A percentile compares a stretch with the other conserved stretches of the same genome.
These are phyloP conservation scores for Portunus trituberculatus DNA, from an alignment of 1,140 invertebrate species.

Conservation along the genomic window DNA sequence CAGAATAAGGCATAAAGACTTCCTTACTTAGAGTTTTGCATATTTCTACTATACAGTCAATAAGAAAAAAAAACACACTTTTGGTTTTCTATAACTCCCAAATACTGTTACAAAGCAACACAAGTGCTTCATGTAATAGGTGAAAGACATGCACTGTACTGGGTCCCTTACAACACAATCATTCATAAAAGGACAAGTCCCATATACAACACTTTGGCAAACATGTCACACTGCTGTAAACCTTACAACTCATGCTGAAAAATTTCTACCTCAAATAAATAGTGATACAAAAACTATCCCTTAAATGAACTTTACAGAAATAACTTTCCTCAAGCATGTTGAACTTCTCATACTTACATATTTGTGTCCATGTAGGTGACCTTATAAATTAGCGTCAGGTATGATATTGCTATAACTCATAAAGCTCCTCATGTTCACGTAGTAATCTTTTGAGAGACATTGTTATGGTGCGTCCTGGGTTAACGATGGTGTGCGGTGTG, in stretches of 20 bases:
- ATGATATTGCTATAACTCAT: constrained; percentile 65
- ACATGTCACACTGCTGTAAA: too few relatives aligned
- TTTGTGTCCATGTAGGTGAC: background rate
- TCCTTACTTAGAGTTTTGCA: background rate
- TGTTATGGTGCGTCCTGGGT: constrained; percentile 65
- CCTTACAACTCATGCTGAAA: too few relatives aligned
- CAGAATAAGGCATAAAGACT: background rate
- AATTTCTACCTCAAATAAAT: too few relatives aligned
- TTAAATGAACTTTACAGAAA: too few relatives aligned
- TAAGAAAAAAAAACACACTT: background rate
- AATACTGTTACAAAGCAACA: constrained; percentile 3
- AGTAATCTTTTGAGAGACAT: constrained; percentile 68
- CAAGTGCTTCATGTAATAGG: background rate
- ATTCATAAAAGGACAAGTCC: too few relatives aligned
- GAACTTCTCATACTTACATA: background rate
- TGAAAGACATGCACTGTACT: constrained; percentile 2
- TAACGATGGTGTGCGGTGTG: constrained; percentile 62
- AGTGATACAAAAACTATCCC: too few relatives aligned
- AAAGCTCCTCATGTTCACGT: constrained; percentile 62
- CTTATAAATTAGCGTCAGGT: background rate
- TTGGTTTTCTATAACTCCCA: background rate
- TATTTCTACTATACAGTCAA: background rate
- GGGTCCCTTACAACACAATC: too few relatives aligned
- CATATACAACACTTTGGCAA: too few relatives aligned
- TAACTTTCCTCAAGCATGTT: too few relatives aligned